These are phyloP conservation scores for Dipodomys merriami DNA, from an alignment of 2,113 vertebrate genomes.

Conservation along the genomic window DNA sequence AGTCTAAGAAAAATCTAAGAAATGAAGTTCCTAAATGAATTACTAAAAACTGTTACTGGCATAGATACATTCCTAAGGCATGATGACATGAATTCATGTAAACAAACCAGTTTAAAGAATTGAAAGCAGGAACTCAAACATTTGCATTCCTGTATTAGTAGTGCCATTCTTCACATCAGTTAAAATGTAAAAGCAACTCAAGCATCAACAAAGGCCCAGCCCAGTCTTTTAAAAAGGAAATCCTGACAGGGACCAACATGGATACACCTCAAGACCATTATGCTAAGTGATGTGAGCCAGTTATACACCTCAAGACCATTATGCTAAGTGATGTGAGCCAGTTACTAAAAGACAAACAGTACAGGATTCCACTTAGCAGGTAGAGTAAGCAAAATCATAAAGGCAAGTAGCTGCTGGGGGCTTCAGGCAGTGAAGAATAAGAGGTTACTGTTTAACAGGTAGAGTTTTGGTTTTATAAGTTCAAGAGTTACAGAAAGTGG, in stretches of 20 bases:
- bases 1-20: background rate
- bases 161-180: background rate
- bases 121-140: background rate
- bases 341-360: background rate
- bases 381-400: background rate
- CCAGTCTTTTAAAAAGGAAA: background rate
- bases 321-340: too few relatives aligned
- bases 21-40: background rate
- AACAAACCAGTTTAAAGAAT: background rate
- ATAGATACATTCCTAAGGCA: background rate
- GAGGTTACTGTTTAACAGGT: background rate
- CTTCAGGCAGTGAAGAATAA: rapidly evolving
- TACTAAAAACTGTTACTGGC: background rate
- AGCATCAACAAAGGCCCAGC: background rate
- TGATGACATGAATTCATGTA: background rate
- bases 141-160: background rate
- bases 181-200: background rate
- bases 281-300: background rate
- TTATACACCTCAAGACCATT: too few relatives aligned
- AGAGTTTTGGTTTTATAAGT: background rate
- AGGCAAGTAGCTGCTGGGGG: background rate
- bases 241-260: background rate
- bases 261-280: background rate
- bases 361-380: background rate
- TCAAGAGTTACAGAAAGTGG: background rate